These are phyloP conservation scores for Apamea monoglypha DNA, from an alignment of 2,888 invertebrate species.

Conservation along the genomic window DNA sequence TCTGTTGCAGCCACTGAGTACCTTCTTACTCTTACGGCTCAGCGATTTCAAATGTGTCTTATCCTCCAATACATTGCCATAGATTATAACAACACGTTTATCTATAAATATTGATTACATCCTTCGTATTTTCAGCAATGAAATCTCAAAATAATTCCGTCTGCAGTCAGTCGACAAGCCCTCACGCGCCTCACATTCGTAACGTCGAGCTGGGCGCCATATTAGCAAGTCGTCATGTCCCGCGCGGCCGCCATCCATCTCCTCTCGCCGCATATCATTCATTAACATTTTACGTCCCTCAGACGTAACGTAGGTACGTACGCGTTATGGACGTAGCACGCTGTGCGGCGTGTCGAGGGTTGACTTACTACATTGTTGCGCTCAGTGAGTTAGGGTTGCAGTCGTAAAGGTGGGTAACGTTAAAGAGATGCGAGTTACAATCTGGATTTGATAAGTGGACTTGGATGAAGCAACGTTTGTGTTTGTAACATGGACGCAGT, in stretches of 20 bases:
- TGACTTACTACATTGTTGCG: slow-evolving; percentile 45
- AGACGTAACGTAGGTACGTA: slow-evolving; percentile 30
- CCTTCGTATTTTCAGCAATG: neutral
- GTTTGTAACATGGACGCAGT: neutral
- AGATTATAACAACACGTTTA: neutral
- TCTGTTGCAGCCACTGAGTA: neutral
- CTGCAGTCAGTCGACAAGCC: neutral
- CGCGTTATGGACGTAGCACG: slow-evolving; percentile 25
- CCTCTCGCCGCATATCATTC: slow-evolving; percentile 50
- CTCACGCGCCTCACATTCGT: slow-evolving; percentile 50
- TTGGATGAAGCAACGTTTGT: neutral
- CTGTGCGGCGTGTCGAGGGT: slow-evolving; percentile 29
- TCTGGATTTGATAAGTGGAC: neutral
- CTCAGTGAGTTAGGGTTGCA: slow-evolving; percentile 17
- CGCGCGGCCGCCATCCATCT: slow-evolving; percentile 54
- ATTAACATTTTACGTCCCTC: slow-evolving; percentile 64
- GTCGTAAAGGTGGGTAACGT: slow-evolving; percentile 26
- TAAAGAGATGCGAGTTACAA: slow-evolving; percentile 4
- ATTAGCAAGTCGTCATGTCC: slow-evolving; percentile 50
- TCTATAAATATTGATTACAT: neutral
- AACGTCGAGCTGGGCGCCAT: slow-evolving; percentile 27
- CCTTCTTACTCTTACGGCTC: neutral
- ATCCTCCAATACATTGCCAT: neutral
- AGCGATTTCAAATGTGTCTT: neutral
- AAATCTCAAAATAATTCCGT: slow-evolving; percentile 21